phyloP scores from a whole-genome alignment of 2,888 invertebrate genomes.

The Diadromus collaris region DNA sequence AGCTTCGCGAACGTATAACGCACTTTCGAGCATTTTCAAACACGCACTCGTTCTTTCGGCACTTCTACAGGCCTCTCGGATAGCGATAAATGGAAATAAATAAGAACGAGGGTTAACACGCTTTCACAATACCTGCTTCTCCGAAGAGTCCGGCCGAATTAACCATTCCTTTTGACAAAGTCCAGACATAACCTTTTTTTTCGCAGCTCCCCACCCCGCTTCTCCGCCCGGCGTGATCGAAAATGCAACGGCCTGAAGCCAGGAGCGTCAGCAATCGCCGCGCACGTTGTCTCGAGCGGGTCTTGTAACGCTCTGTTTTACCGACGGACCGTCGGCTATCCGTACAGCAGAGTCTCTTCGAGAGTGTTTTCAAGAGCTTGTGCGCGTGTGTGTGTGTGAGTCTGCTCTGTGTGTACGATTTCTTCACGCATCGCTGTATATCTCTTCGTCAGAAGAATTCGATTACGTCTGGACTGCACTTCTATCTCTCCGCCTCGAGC shows the following conservation, averaged over 20 bases:
- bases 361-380: slow-evolving; percentile 10
- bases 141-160: background rate
- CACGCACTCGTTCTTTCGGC: background rate
- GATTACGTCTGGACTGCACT: slow-evolving; percentile 53
- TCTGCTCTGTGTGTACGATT: background rate
- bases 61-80: background rate
- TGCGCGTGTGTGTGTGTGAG: background rate
- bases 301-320: slow-evolving; percentile 23
- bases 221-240: too few species aligned
- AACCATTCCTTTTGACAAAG: slow-evolving; percentile 5
- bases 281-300: background rate
- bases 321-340: slow-evolving; percentile 23
- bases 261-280: slow-evolving; percentile 1
- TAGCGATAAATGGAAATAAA: background rate
- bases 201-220: background rate
- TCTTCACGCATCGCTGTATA: background rate
- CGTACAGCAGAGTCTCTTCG: background rate
- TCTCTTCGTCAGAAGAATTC: slow-evolving; percentile 51
- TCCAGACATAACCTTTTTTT: background rate
- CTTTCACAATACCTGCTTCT: background rate
- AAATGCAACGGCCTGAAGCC: background rate
- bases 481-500: slow-evolving; percentile 30
- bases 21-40: slow-evolving; percentile 21
- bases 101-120: background rate
- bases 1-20: background rate